Evolutionary conservation across 2,888 invertebrate species (phyloP).

Genomic region (Quadroppia sp.): DNA sequence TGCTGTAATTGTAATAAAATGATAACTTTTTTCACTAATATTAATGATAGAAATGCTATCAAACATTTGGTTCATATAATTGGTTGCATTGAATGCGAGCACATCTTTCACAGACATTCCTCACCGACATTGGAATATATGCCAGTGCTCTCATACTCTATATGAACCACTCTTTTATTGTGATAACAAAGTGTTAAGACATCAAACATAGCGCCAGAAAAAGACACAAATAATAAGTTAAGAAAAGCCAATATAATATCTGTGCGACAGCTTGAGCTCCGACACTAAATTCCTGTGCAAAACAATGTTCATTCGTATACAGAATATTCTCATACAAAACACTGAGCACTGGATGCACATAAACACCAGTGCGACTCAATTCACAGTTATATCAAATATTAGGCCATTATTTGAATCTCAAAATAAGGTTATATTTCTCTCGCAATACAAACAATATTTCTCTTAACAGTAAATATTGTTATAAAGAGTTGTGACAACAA

Average conservation of each 20-base stretch:
- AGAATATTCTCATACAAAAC: neutral
- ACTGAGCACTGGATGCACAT: neutral
- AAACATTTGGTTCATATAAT: neutral
- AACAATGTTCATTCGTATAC: neutral
- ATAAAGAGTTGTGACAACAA: neutral
- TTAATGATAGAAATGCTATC: neutral
- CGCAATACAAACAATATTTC: neutral
- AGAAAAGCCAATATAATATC: neutral
- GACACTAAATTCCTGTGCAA: neutral
- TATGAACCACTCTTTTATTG: neutral
- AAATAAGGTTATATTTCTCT: neutral
- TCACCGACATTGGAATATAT: neutral
- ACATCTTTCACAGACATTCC: neutral
- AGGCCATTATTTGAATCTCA: neutral
- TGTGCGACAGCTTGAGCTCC: slow-evolving; percentile 13
- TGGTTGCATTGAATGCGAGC: neutral
- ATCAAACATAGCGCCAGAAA: neutral
- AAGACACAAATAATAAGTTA: neutral
- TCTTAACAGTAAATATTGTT: slow-evolving; percentile 2
- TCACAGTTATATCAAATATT: neutral
- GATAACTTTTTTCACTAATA: neutral
- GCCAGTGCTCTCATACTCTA: neutral
- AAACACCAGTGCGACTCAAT: neutral
- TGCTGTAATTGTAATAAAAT: neutral
- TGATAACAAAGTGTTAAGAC: neutral